Conservation (phyloP, 2,888 invertebrate species). For the Caenorhabditis becei region DNA sequence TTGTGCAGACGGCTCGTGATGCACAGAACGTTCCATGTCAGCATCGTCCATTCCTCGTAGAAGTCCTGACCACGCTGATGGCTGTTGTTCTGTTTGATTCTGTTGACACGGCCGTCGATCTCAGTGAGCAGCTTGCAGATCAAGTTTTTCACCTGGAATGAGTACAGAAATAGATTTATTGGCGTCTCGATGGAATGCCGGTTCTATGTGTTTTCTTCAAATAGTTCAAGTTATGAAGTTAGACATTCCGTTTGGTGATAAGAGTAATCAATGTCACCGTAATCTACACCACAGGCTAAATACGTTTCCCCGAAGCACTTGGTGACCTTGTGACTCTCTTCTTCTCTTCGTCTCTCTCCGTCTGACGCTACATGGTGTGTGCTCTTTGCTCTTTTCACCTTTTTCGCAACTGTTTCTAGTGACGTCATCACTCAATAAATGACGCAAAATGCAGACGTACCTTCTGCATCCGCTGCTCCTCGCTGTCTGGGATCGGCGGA, state of each 20-base stretch:
- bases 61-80: conserved; percentile 69
- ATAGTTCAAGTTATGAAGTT: conserved; percentile 1
- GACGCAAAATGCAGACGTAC: conserved; percentile 60
- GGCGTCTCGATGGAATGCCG: not conserved
- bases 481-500: conserved; percentile 78
- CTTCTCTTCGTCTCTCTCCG: conserved; percentile 14
- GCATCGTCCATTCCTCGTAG: conserved; percentile 81
- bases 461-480: conserved; percentile 78
- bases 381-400: conserved; percentile 41
- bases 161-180: too few species aligned
- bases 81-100: conserved; percentile 69
- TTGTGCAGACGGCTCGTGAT: conserved; percentile 78
- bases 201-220: not conserved
- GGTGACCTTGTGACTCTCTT: conserved; percentile 20
- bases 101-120: conserved; percentile 76
- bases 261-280: not conserved
- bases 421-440: not conserved
- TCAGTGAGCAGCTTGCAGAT: conserved; percentile 79
- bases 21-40: conserved; percentile 81
- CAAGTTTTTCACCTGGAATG: conserved; percentile 76
- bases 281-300: conserved; percentile 5
- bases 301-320: not conserved
- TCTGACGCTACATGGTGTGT: conserved; percentile 5
- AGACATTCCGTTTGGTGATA: too few species aligned
- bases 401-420: not conserved